phyloP scores from a whole-genome alignment of 2,888 invertebrate species.

The Neocrepidodera transversa region DNA sequence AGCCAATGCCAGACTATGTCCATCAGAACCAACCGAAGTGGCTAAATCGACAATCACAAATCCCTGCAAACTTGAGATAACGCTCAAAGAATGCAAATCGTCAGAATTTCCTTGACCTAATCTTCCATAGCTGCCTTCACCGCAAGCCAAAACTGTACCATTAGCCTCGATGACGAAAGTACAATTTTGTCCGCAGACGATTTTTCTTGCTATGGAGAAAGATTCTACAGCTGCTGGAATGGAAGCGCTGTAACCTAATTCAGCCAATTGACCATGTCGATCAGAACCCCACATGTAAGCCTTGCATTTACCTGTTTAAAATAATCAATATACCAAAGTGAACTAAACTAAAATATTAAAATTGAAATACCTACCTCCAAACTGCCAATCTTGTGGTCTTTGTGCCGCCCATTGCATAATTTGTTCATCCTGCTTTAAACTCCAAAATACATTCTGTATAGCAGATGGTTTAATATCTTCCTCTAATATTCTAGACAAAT shows the following conservation, averaged over 20 bases:
- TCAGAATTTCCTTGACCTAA: constrained; percentile 70
- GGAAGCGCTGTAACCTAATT: constrained; percentile 59
- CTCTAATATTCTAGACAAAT: constrained; percentile 43
- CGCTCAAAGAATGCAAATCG: constrained; percentile 65
- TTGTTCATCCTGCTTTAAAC: constrained; percentile 66
- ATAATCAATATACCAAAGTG: too few species aligned
- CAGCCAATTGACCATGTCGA: constrained; percentile 69
- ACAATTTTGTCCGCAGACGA: constrained; percentile 72
- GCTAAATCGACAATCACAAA: constrained; percentile 69
- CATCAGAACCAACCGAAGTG: constrained; percentile 71
- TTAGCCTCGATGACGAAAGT: constrained; percentile 68
- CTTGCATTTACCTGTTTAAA: constrained; percentile 59
- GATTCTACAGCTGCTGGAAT: constrained; percentile 60
- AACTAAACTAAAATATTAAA: too few species aligned
- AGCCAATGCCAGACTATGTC: constrained; percentile 69
- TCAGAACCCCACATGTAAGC: constrained; percentile 70
- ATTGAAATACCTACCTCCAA: constrained; percentile 60
- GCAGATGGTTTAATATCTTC: constrained; percentile 46
- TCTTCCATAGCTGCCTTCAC: constrained; percentile 71
- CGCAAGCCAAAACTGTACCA: constrained; percentile 69
- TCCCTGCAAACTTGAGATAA: constrained; percentile 68
- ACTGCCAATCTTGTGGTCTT: constrained; percentile 70
- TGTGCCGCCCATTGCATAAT: constrained; percentile 69
- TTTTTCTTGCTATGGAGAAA: constrained; percentile 64
- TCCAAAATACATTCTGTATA: constrained; percentile 64